Percentiles rank a stretch among this genome's conserved stretches.
Conservation (phyloP, 2,888 invertebrate genomes). For the Phlogophora meticulosa region DNA sequence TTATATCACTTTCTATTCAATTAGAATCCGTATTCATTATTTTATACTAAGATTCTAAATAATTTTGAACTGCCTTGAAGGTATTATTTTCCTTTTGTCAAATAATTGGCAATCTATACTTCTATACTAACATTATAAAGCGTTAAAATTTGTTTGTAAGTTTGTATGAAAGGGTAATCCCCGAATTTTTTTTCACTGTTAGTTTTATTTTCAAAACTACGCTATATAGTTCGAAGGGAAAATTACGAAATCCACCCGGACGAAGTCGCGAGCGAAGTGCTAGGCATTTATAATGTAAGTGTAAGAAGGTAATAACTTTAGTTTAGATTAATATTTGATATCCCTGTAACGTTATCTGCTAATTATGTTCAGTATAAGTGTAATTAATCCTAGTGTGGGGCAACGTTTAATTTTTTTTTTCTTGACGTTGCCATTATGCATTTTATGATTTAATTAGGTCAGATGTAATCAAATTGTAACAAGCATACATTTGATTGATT, state of each 20-base stretch:
- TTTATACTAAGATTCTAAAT: no score
- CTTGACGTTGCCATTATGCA: constrained; percentile 1
- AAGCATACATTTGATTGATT: constrained; percentile 69
- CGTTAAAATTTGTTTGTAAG: no score
- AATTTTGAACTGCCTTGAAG: no score
- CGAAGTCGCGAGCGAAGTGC: no score
- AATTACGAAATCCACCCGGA: no score
- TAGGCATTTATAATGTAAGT: no score
- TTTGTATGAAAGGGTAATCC: no score
- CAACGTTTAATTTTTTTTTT: not conserved
- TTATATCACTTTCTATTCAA: constrained; percentile 36
- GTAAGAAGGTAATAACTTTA: not conserved
- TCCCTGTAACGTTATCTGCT: not conserved
- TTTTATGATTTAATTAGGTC: constrained; percentile 24
- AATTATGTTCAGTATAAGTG: not conserved
- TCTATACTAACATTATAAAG: no score
- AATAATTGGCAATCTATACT: not conserved
- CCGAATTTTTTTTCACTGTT: no score
- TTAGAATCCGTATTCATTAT: constrained; percentile 4
- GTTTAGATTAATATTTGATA: no score
- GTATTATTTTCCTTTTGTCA: not conserved
- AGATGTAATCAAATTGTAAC: constrained; percentile 42
- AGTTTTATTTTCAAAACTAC: no score
- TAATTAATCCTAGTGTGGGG: not conserved
- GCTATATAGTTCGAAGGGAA: no score